Evolutionary conservation across 1,140 invertebrate species (phyloP), one percentile per base, ranked within the genome.

Genomic region (Trichogramma pretiosum): DNA sequence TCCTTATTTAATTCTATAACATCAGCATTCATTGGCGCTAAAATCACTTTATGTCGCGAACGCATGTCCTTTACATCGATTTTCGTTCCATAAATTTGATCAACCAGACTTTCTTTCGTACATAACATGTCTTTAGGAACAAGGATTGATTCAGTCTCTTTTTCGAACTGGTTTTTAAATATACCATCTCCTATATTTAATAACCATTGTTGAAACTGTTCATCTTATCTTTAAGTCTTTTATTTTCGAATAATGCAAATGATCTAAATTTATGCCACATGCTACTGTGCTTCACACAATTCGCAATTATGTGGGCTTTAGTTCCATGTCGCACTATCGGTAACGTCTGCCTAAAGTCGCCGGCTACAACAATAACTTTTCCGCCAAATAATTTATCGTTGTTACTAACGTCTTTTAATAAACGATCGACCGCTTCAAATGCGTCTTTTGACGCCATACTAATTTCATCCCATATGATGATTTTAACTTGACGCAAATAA

Each of bases 241-340:
- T n/a, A n/a, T n/a, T n/a, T n/a, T n/a, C n/a, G n/a, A n/a, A n/a
- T n/a, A n/a, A n/a, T n/a, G n/a, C n/a, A n/a, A n/a, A n/a, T n/a
- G n/a, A n/a, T n/a, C n/a, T n/a, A n/a, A n/a, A n/a, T n/a, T n/a
- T n/a, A n/a, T n/a, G n/a, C n/a, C n/a, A n/a, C n/a, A n/a, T n/a
- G n/a, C n/a, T n/a, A 51, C 17, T 46, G 11, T 26, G 40, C 46
- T 51, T 51, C 13, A 51, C 23, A 36, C 43, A 51, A 32, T 46
- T 38, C 18, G 40, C 30, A 3, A 46, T 13, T 17, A 46, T 46
- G 21, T 46, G 1, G 14, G 43, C 42, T 24, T 38, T 40, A 16
- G 1, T 46, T 19, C 36, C 43, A 41, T 41, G 21, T 38, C 21
- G 24, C 19, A 52, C 39, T 13, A 52, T 23, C 16, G 50, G 45